Conservation (phyloP, 2,113 vertebrate genomes). For the Petaurus breviceps region DNA sequence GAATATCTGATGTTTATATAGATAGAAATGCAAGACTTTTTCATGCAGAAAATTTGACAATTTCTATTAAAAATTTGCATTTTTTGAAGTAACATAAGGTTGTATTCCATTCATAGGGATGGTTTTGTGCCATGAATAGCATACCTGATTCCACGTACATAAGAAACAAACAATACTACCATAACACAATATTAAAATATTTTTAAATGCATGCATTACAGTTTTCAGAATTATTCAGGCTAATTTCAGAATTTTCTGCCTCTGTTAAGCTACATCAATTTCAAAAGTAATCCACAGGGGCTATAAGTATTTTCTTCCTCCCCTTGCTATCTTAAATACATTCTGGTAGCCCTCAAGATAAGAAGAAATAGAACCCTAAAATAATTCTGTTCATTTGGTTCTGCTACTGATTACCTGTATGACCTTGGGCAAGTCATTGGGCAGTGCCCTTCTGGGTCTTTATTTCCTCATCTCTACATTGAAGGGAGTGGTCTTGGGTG, state of each 20-base stretch:
- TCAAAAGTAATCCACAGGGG: conserved; percentile 39
- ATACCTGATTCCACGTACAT: neutral
- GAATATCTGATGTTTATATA: conserved; percentile 32
- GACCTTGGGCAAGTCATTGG: neutral
- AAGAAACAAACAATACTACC: conserved; percentile 20
- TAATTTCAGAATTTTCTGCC: conserved; percentile 65
- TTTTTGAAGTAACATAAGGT: conserved; percentile 30
- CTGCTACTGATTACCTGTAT: neutral
- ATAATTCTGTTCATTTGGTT: neutral
- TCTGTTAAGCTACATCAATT: conserved; percentile 52
- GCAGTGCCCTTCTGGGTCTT: neutral
- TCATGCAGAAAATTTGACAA: conserved; percentile 38
- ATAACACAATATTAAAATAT: conserved; percentile 10
- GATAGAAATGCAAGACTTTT: conserved; percentile 14
- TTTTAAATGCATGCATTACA: conserved; percentile 33
- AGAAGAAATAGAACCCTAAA: neutral
- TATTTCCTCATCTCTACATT: neutral
- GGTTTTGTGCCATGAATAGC: conserved; percentile 43
- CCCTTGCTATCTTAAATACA: conserved; percentile 22
- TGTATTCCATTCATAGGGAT: conserved; percentile 22
- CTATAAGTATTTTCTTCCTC: conserved; percentile 25
- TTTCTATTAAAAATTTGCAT: conserved; percentile 22
- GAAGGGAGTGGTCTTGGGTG: neutral
- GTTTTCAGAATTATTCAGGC: conserved; percentile 50
- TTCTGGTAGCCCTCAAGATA: conserved; percentile 48